phyloP scores from a whole-genome alignment of 2,888 invertebrate species.

The Alloscopus bannaensis region DNA sequence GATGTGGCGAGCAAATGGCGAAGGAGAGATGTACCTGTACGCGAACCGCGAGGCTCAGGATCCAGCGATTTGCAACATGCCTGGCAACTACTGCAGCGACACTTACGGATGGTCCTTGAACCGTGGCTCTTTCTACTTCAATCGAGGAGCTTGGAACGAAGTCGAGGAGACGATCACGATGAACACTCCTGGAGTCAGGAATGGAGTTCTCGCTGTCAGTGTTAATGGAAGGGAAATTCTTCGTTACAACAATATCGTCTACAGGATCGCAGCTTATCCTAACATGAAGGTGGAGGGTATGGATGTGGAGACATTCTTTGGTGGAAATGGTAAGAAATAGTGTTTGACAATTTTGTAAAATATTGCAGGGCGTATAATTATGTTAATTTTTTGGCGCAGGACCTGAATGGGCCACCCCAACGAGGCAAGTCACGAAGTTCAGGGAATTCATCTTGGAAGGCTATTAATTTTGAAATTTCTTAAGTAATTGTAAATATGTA shows the following conservation, averaged over 20 bases:
- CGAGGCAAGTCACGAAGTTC: conserved; percentile 55
- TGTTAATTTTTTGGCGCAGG: too few relatives aligned
- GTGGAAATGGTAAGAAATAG: too few relatives aligned
- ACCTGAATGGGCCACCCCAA: conserved; percentile 57
- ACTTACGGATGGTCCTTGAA: conserved; percentile 63
- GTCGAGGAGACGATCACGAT: conserved; percentile 49
- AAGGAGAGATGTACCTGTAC: conserved; percentile 66
- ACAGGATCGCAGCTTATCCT: conserved; percentile 57
- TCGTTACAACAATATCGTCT: conserved; percentile 64
- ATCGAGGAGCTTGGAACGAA: conserved; percentile 58
- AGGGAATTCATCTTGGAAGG: conserved; percentile 54
- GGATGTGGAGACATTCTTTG: conserved; percentile 62
- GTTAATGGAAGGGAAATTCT: conserved; percentile 64
- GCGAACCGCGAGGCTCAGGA: conserved; percentile 69
- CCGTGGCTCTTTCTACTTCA: conserved; percentile 59
- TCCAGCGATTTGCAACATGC: conserved; percentile 63
- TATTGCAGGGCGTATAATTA: too few relatives aligned
- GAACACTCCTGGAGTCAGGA: conserved; percentile 59
- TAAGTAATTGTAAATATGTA: too few relatives aligned
- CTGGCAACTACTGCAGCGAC: conserved; percentile 62
- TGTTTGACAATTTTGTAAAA: too few relatives aligned
- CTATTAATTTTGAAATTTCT: too few relatives aligned
- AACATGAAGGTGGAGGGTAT: conserved; percentile 64
- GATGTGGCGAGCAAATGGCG: conserved; percentile 66
- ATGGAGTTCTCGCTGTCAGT: conserved; percentile 58